Conservation (phyloP, 2,113 vertebrate species). For the Megaptera novaeangliae region DNA sequence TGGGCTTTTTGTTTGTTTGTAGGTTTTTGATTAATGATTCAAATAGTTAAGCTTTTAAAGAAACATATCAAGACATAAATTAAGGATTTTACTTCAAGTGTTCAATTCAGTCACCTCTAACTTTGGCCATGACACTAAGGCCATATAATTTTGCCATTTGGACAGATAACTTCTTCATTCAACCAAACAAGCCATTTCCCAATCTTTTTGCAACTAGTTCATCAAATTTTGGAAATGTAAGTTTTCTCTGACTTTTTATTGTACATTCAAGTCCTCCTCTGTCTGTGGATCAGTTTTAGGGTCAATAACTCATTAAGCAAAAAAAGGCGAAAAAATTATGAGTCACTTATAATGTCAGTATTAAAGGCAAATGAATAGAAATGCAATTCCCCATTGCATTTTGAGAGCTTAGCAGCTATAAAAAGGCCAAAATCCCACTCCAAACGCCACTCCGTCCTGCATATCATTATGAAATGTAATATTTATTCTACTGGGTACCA, state of each 20-base stretch:
- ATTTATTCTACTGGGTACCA: fast-evolving
- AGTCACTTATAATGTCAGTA: background rate
- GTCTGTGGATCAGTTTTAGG: background rate
- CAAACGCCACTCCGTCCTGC: fast-evolving
- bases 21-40: background rate
- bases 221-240: background rate
- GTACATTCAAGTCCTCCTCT: background rate
- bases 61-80: background rate
- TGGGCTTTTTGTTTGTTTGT: background rate
- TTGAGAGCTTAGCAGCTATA: background rate
- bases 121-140: no score
- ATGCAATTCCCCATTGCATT: background rate
- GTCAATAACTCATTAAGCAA: background rate
- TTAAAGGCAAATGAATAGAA: background rate
- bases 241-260: background rate
- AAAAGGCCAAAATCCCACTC: background rate
- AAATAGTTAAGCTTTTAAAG: background rate
- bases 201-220: background rate
- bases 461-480: fast-evolving
- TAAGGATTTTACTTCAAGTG: background rate
- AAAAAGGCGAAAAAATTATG: background rate
- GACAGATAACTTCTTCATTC: background rate
- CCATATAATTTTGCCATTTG: background rate
- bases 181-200: background rate
- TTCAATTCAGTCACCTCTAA: background rate